phyloP scores from a whole-genome alignment of 2,888 invertebrate genomes.

The Clepsis dumicolana region DNA sequence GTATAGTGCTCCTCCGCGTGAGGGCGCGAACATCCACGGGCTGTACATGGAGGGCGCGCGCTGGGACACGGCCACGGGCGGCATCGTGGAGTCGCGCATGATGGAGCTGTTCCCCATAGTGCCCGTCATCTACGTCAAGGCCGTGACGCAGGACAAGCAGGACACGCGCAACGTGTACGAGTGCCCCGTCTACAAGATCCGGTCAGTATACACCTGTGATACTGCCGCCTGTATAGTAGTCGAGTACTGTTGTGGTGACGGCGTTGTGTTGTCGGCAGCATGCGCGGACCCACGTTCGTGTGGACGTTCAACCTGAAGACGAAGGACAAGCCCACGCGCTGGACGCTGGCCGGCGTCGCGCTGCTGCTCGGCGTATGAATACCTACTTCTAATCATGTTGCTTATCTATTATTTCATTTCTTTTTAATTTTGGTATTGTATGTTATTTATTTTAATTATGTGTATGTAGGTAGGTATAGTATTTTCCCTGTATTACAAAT shows the following conservation, averaged over 20 bases:
- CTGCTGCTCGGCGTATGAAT: slow-evolving; percentile 95
- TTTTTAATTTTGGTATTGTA: slow-evolving; percentile 20
- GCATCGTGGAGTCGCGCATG: slow-evolving; percentile 93
- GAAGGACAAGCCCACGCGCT: slow-evolving; percentile 94
- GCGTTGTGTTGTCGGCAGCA: slow-evolving; percentile 64
- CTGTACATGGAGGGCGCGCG: slow-evolving; percentile 97
- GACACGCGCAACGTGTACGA: slow-evolving; percentile 95
- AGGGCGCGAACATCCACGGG: slow-evolving; percentile 96
- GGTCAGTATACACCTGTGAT: slow-evolving; percentile 77
- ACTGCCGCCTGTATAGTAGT: background rate
- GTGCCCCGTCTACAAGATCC: slow-evolving; percentile 97
- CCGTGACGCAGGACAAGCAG: slow-evolving; percentile 95
- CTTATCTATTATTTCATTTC: background rate
- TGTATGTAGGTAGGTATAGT: slow-evolving; percentile 1
- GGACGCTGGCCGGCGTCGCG: slow-evolving; percentile 97
- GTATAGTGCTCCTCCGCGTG: slow-evolving; percentile 91
- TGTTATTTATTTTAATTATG: slow-evolving; percentile 10
- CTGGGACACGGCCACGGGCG: slow-evolving; percentile 93
- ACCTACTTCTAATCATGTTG: background rate
- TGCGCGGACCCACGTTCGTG: slow-evolving; percentile 96
- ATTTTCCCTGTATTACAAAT: background rate
- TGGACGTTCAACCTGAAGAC: slow-evolving; percentile 98
- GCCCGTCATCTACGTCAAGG: slow-evolving; percentile 96
- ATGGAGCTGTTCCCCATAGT: slow-evolving; percentile 96
- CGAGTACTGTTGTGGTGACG: background rate